Conservation (phyloP, 2,113 vertebrate genomes). For the Gobiocypris rarus region DNA sequence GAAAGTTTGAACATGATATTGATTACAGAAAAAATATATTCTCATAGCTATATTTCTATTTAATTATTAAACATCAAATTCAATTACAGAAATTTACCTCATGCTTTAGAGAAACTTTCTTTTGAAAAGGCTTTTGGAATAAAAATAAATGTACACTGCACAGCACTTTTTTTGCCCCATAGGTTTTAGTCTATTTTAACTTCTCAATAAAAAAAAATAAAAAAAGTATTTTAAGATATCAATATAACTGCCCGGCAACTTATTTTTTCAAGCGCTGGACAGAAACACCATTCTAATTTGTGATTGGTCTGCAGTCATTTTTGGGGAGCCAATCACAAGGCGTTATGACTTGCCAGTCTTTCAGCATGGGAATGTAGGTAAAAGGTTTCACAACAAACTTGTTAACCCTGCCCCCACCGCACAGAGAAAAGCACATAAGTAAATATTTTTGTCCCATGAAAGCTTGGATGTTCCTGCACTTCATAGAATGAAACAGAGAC, state of each 20-base stretch:
- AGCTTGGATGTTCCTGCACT: constrained; percentile 27
- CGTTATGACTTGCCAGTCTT: constrained; percentile 42
- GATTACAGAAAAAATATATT: too few species aligned
- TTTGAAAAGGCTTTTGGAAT: background rate
- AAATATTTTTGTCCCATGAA: constrained; percentile 53
- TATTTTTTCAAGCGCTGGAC: constrained; percentile 30
- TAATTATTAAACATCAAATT: background rate
- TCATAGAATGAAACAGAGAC: constrained; percentile 15
- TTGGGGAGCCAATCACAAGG: constrained; percentile 61
- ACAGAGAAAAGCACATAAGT: constrained; percentile 37
- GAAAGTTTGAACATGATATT: background rate
- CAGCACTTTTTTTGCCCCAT: background rate
- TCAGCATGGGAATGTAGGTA: constrained; percentile 65
- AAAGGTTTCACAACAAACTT: constrained; percentile 71
- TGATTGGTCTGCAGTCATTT: constrained; percentile 63
- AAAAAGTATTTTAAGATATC: background rate
- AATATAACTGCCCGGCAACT: background rate
- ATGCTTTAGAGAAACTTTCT: background rate
- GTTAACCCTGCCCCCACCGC: constrained; percentile 55
- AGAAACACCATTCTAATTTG: constrained; percentile 46
- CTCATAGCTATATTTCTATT: too few species aligned
- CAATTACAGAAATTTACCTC: background rate
- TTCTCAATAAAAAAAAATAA: background rate
- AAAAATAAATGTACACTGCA: background rate
- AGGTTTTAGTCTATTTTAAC: background rate